Conservation (phyloP, 1,140 invertebrate genomes). For the Agrypnia vestita region DNA sequence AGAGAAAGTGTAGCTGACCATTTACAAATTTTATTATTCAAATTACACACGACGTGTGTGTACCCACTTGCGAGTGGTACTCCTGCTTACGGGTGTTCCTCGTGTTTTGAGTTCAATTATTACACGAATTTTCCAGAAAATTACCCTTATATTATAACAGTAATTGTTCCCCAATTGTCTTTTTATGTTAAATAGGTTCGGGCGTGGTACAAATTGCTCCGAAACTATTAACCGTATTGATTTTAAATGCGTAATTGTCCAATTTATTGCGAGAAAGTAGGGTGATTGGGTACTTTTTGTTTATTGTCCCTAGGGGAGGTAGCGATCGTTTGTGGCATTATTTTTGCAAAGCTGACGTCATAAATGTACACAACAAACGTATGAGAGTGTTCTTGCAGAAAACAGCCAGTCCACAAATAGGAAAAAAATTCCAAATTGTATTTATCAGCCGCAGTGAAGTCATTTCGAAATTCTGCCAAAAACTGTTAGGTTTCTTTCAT, state of each 20-base stretch:
- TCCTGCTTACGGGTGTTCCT: neutral
- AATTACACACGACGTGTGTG: neutral
- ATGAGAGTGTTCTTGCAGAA: too few species aligned
- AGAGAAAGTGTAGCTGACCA: too few species aligned
- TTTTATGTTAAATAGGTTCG: slow-evolving; percentile 27
- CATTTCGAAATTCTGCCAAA: too few species aligned
- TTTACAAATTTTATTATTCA: neutral
- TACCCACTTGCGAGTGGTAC: too few species aligned
- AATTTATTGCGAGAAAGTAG: neutral
- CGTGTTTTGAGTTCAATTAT: slow-evolving; percentile 1
- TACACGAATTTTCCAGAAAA: slow-evolving; percentile 24
- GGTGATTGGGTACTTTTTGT: neutral
- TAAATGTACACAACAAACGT: too few species aligned
- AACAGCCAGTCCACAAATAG: too few species aligned
- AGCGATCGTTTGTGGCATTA: too few species aligned
- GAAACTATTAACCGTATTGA: neutral
- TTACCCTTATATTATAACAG: neutral
- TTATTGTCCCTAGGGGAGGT: neutral
- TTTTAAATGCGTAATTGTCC: slow-evolving; percentile 8
- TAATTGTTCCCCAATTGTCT: neutral
- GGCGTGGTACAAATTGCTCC: slow-evolving; percentile 8
- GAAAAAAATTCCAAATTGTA: too few species aligned
- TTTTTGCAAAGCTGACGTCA: too few species aligned
- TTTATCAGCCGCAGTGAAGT: too few species aligned
- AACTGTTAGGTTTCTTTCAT: too few species aligned